Percentiles rank a stretch among this genome's conserved stretches.
Evolutionary conservation across 1,140 invertebrate genomes (phyloP).

Genomic region (Sitobion miscanthi): DNA sequence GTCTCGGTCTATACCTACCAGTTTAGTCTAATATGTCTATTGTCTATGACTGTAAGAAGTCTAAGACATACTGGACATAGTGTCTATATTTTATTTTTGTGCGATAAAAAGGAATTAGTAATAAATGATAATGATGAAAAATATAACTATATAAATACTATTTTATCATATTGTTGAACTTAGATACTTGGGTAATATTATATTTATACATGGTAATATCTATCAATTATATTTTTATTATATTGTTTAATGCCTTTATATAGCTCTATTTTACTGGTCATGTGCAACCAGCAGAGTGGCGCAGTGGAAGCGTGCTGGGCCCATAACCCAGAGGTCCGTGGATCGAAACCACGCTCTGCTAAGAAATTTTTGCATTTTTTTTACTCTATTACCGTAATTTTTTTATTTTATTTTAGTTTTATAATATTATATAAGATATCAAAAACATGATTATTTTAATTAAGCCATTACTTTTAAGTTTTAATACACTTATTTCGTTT

Average conservation of each 20-base stretch:
- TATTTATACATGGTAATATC: too few relatives aligned
- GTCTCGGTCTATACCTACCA: too few relatives aligned
- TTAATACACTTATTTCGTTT: neutral
- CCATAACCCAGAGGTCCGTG: slow-evolving; percentile 95
- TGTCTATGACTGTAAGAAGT: too few relatives aligned
- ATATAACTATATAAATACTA: too few relatives aligned
- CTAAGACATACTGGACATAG: too few relatives aligned
- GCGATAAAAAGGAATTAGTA: neutral
- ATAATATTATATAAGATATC: too few relatives aligned
- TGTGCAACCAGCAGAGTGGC: slow-evolving; percentile 76
- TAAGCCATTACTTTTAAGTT: too few relatives aligned
- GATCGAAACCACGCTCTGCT: slow-evolving; percentile 96
- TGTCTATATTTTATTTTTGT: neutral
- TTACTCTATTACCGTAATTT: neutral
- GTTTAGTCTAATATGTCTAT: too few relatives aligned
- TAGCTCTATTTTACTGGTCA: neutral
- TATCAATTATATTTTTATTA: neutral
- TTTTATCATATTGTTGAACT: too few relatives aligned
- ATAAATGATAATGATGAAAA: neutral
- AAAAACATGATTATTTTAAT: too few relatives aligned
- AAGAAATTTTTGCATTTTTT: slow-evolving; percentile 62
- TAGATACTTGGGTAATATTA: too few relatives aligned
- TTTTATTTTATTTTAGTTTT: too few relatives aligned
- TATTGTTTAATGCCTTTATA: neutral
- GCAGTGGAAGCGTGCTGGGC: slow-evolving; percentile 91